These are phyloP conservation scores for Zosterops japonicus DNA, from an alignment of 2,113 vertebrate species.

Conservation along the genomic window DNA sequence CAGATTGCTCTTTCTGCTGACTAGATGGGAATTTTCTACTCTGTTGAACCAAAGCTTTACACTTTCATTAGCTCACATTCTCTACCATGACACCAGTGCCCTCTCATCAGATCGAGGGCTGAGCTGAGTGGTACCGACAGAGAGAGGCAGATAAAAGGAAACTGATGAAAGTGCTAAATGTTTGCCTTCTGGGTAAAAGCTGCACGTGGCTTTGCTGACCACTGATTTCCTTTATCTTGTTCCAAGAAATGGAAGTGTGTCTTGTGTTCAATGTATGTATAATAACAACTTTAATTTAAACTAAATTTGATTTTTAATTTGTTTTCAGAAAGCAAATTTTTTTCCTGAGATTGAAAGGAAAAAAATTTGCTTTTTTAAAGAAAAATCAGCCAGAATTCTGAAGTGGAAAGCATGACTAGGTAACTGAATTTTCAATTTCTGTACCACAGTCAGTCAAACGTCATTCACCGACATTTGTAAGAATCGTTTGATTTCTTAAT, in stretches of 20 bases:
- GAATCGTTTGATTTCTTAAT: background rate
- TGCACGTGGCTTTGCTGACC: background rate
- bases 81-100: slow-evolving; percentile 78
- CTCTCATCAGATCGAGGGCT: slow-evolving; percentile 66
- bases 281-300: background rate
- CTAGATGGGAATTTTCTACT: slow-evolving; percentile 86
- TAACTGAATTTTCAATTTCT: background rate
- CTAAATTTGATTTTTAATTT: background rate
- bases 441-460: background rate
- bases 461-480: background rate
- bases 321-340: background rate
- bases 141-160: slow-evolving; percentile 28
- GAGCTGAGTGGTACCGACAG: slow-evolving; percentile 67
- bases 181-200: slow-evolving; percentile 31
- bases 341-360: background rate
- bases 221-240: background rate
- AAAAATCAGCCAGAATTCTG: background rate
- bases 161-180: slow-evolving; percentile 31
- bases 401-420: background rate
- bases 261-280: background rate
- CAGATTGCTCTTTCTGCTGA: slow-evolving; percentile 78
- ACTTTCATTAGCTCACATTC: slow-evolving; percentile 87
- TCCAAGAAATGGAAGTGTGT: background rate
- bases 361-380: background rate
- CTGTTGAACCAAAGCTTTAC: slow-evolving; percentile 80